Evolutionary conservation across 1,140 invertebrate species (phyloP).

Genomic region (Euura lappo): DNA sequence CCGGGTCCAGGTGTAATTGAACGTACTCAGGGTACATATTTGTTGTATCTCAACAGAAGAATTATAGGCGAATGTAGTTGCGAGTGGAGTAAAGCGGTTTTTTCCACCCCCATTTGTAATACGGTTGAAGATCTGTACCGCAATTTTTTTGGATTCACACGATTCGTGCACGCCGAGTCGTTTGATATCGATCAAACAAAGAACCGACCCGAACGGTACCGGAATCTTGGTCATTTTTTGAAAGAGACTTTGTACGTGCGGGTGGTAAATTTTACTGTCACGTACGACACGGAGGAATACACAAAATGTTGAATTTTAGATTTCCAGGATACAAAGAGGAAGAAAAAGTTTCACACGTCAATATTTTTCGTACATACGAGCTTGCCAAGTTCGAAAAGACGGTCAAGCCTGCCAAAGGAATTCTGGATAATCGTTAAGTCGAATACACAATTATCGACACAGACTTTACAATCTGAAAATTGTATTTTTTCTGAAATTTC

Average conservation of each 20-base stretch:
- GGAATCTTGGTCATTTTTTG: neutral
- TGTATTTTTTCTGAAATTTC: no score
- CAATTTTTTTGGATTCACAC: neutral
- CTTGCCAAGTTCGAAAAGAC: neutral
- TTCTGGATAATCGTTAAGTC: neutral
- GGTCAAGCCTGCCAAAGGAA: neutral
- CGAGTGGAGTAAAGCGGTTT: no score
- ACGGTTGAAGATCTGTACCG: no score
- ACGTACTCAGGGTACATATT: no score
- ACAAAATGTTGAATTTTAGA: neutral
- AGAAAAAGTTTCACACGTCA: neutral
- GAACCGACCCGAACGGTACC: neutral
- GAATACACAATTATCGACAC: neutral
- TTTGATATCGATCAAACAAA: neutral
- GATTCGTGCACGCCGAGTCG: neutral
- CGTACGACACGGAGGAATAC: neutral
- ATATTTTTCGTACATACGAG: neutral
- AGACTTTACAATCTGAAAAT: no score
- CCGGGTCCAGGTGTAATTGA: no score
- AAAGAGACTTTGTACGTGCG: neutral
- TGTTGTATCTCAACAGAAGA: no score
- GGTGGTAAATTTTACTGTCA: neutral
- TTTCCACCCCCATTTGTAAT: no score
- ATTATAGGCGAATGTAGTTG: no score
- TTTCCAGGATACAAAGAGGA: neutral